A percentile compares a stretch with the other conserved stretches of the same genome.
phyloP scores from a whole-genome alignment of 2,888 invertebrate species.

The Tetragonula carbonaria region DNA sequence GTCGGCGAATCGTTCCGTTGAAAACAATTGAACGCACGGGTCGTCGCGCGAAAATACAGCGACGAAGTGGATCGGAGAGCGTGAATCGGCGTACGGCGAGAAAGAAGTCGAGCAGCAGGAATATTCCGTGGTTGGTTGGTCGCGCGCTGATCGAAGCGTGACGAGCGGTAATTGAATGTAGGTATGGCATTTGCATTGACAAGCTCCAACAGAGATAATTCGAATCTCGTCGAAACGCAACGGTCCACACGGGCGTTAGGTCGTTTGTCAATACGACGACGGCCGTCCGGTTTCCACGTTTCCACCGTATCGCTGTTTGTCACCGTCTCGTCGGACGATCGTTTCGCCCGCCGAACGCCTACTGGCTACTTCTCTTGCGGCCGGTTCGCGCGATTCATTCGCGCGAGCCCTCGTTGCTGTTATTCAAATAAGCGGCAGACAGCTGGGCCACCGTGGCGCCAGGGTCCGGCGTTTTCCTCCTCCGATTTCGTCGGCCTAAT shows the following conservation, averaged over 20 bases:
- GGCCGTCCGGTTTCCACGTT: constrained; percentile 77
- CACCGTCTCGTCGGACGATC: constrained; percentile 73
- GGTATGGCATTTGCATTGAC: constrained; percentile 83
- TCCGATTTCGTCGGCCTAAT: constrained; percentile 2
- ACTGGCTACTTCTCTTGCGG: constrained; percentile 58
- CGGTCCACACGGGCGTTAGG: constrained; percentile 80
- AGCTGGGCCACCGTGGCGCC: constrained; percentile 34
- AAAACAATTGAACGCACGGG: neutral
- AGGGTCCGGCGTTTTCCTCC: constrained; percentile 17
- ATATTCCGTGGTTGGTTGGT: constrained; percentile 44
- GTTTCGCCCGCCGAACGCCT: constrained; percentile 64
- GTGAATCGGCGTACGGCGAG: neutral
- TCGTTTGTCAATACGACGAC: constrained; percentile 85
- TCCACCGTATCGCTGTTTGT: constrained; percentile 77
- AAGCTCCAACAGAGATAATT: constrained; percentile 83
- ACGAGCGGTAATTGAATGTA: constrained; percentile 83
- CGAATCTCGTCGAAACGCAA: constrained; percentile 82
- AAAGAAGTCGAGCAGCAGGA: constrained; percentile 41
- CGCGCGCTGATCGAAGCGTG: constrained; percentile 81
- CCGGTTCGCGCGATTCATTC: constrained; percentile 63
- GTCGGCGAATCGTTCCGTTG: neutral
- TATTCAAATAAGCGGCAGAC: constrained; percentile 58
- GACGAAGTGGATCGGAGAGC: too few species aligned
- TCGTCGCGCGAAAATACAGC: neutral
- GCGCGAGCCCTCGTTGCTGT: constrained; percentile 51